Evolutionary conservation across 2,888 invertebrate species (phyloP).

Genomic region (Beris morrisii): DNA sequence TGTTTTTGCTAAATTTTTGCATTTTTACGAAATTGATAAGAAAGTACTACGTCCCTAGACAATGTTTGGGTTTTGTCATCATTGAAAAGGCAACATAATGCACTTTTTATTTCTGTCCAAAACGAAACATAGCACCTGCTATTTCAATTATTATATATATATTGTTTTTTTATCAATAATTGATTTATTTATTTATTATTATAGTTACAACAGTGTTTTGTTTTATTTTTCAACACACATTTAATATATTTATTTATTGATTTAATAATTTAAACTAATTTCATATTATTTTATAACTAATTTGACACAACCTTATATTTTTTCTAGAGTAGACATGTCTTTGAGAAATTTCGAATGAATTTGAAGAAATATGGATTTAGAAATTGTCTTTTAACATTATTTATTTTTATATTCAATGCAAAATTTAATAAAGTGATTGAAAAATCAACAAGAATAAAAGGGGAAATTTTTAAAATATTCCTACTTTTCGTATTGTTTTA

Average conservation of each 20-base stretch:
- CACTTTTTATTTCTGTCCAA: conserved; percentile 24
- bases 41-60: conserved; percentile 32
- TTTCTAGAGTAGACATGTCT: conserved; percentile 22
- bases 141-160: conserved; percentile 23
- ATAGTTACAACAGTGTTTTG: not conserved
- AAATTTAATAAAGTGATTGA: not conserved
- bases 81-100: conserved; percentile 27
- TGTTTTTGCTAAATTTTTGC: conserved; percentile 20
- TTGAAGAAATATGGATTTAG: conserved; percentile 1
- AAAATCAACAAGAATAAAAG: not conserved
- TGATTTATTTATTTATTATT: conserved; percentile 16
- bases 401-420: not conserved
- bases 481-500: conserved; percentile 11
- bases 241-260: conserved; percentile 17
- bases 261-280: conserved; percentile 26
- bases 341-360: conserved; percentile 32
- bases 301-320: conserved; percentile 35
- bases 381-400: conserved; percentile 8
- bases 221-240: conserved; percentile 1
- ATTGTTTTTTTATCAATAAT: conserved; percentile 12
- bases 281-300: conserved; percentile 30
- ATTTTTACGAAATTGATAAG: conserved; percentile 25
- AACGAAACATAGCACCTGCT: conserved; percentile 32
- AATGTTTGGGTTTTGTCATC: conserved; percentile 17
- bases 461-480: conserved; percentile 1